A percentile compares a stretch with the other conserved stretches of the same genome.
These are phyloP conservation scores for Amblyornis subalaris DNA, from an alignment of 2,113 vertebrate species.

Conservation along the genomic window DNA sequence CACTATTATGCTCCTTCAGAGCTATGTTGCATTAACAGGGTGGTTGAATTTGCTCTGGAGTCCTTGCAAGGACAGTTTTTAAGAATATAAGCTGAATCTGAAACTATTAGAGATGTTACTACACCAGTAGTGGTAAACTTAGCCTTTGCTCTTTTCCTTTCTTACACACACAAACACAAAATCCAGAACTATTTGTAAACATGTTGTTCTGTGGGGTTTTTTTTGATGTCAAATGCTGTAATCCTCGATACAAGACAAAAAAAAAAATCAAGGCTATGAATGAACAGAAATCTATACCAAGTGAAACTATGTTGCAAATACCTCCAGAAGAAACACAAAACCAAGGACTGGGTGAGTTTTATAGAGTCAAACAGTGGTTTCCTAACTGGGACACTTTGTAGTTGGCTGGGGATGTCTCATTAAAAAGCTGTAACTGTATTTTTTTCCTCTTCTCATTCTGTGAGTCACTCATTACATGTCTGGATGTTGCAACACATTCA, in stretches of 20 bases:
- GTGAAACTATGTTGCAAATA: neutral
- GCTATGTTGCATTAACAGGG: neutral
- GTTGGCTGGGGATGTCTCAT: neutral
- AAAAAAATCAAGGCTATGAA: neutral
- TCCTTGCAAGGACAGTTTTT: neutral
- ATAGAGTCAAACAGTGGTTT: neutral
- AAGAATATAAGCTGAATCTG: neutral
- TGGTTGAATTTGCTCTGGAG: neutral
- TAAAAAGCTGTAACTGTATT: conserved; percentile 1
- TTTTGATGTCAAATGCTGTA: neutral
- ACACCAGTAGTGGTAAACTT: neutral
- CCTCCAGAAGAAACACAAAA: neutral
- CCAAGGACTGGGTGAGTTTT: neutral
- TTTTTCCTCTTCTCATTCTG: conserved; percentile 10
- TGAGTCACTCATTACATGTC: conserved; percentile 30
- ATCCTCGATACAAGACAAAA: neutral
- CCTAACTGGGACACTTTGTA: neutral
- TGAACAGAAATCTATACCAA: neutral
- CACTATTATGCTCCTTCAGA: neutral
- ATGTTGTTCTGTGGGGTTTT: neutral
- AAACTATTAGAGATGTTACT: neutral
- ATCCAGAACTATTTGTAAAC: neutral
- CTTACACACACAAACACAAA: neutral
- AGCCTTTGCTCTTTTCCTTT: neutral
- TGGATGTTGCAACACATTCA: conserved; percentile 26